Conservation (phyloP, 2,888 invertebrate genomes). For the Xestia c-nigrum region DNA sequence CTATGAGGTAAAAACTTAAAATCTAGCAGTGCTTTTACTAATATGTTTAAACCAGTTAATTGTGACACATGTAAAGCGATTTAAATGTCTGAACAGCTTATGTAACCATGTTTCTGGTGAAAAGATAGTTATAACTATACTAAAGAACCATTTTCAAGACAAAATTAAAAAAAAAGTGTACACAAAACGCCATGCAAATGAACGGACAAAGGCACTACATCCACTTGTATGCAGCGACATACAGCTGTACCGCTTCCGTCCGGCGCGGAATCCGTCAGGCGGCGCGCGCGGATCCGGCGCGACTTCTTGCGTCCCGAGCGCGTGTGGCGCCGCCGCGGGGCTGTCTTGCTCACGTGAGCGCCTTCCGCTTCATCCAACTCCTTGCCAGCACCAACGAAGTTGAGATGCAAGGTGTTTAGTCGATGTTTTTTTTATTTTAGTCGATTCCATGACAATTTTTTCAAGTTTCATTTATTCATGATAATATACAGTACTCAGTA, state of each 20-base stretch:
- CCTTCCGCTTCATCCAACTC: conserved; percentile 25
- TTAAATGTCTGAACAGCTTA: not conserved
- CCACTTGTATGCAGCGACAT: conserved; percentile 55
- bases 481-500: no score
- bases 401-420: conserved; percentile 12
- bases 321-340: conserved; percentile 79
- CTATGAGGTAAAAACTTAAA: not conserved
- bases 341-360: conserved; percentile 61
- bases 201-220: conserved; percentile 24
- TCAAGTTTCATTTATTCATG: not conserved
- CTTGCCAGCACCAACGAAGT: conserved; percentile 41
- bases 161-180: not conserved
- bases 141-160: not conserved
- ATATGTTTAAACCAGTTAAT: not conserved
- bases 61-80: not conserved
- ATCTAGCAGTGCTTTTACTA: not conserved
- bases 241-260: conserved; percentile 57
- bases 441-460: not conserved
- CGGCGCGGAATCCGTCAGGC: conserved; percentile 10
- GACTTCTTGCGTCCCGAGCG: conserved; percentile 84
- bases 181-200: conserved; percentile 49
- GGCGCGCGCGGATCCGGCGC: conserved; percentile 72
- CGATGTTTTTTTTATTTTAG: conserved; percentile 23
- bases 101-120: not conserved
- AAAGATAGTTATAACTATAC: not conserved